Percentiles rank a stretch among this genome's conserved stretches.
Evolutionary conservation across 2,888 invertebrate species (phyloP).

Genomic region (Trichogramma evanescens): DNA sequence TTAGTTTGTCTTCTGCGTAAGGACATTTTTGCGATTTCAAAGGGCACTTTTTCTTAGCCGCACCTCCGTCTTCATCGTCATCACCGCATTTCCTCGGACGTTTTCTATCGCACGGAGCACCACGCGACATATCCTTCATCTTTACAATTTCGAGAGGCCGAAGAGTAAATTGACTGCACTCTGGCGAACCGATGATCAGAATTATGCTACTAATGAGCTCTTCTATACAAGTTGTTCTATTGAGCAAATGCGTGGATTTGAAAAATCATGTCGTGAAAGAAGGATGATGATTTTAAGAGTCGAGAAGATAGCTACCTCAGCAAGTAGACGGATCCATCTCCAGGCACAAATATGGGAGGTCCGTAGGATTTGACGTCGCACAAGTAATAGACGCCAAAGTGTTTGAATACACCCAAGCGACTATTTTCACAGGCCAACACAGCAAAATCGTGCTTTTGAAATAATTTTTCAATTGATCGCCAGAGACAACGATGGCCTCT

Average conservation of each 20-base stretch:
- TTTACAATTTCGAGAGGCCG: conserved; percentile 35
- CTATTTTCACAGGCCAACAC: conserved; percentile 35
- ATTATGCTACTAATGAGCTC: conserved; percentile 32
- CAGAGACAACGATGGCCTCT: conserved; percentile 28
- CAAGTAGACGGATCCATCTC: conserved; percentile 32
- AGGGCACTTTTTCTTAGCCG: too few species aligned
- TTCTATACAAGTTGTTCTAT: conserved; percentile 28
- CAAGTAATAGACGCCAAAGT: conserved; percentile 37
- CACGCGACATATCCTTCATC: conserved; percentile 25
- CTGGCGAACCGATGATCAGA: conserved; percentile 33
- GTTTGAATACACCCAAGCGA: conserved; percentile 36
- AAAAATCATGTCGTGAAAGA: too few species aligned
- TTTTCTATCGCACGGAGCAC: too few species aligned
- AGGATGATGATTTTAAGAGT: too few species aligned
- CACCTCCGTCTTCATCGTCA: not conserved
- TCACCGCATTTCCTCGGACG: too few species aligned
- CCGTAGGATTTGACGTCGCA: conserved; percentile 36
- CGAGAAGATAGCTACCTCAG: conserved; percentile 21
- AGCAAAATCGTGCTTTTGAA: conserved; percentile 32
- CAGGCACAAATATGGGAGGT: conserved; percentile 35
- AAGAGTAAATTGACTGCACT: conserved; percentile 33
- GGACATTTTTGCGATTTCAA: too few species aligned
- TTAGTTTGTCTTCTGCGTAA: too few species aligned
- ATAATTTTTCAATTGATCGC: conserved; percentile 30
- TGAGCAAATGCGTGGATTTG: too few species aligned